Evolutionary conservation across 2,888 invertebrate species (phyloP).

Genomic region (Eupithecia insigniata): DNA sequence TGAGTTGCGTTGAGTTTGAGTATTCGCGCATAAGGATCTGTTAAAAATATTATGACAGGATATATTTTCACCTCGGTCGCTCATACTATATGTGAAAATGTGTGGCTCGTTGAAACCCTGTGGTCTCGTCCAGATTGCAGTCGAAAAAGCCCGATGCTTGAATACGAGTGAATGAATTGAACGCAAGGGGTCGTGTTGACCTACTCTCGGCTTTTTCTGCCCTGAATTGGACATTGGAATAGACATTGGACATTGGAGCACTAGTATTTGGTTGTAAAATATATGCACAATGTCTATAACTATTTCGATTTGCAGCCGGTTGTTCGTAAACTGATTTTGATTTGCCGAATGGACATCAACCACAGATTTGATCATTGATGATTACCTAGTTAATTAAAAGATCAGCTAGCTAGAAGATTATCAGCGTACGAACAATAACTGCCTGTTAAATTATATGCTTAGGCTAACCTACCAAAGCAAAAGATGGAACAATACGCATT

Average conservation of each 20-base stretch:
- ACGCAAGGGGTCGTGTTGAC: slow-evolving; percentile 30
- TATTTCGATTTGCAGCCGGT: too few relatives aligned
- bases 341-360: neutral
- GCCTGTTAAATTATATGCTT: too few relatives aligned
- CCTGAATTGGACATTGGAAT: slow-evolving; percentile 11
- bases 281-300: neutral
- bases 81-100: slow-evolving; percentile 51
- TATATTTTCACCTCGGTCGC: neutral
- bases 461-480: too few relatives aligned
- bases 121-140: slow-evolving; percentile 46
- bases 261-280: neutral
- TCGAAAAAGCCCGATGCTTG: slow-evolving; percentile 48
- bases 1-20: too few relatives aligned
- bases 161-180: slow-evolving; percentile 43
- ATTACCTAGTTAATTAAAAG: too few relatives aligned
- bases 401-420: too few relatives aligned
- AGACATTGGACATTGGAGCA: neutral
- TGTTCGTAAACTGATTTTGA: neutral
- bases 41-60: neutral
- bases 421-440: too few relatives aligned
- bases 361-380: too few relatives aligned
- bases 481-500: too few relatives aligned
- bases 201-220: slow-evolving; percentile 21
- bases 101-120: slow-evolving; percentile 47
- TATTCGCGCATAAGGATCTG: too few relatives aligned